Evolutionary conservation across 2,113 vertebrate species (phyloP), one percentile per base, ranked within the genome.

Genomic region (Coryphaenoides rupestris): DNA sequence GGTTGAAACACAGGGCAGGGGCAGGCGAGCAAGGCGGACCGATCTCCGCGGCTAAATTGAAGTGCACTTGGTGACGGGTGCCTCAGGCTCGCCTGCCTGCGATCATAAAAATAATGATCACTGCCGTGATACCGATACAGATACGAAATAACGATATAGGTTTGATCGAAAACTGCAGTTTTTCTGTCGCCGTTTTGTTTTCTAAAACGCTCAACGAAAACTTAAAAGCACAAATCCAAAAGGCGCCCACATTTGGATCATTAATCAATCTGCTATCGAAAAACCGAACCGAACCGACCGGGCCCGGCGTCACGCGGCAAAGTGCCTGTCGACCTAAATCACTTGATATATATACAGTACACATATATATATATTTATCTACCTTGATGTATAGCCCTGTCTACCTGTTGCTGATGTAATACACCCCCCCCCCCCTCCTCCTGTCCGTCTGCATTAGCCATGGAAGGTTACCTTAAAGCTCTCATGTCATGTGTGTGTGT

Each of bases 31-130:
- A 73, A 63, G 79, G 80, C 75, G 78, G 87, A 88, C 85, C 73
- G 69, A 66, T 79, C 69, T 76, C 58, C 59, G 65, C 67, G 63
- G 73, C 84, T 62, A 87, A 87, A 82, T 85, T 75, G 9, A 94
- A 93, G 92, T 94, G 92, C 91, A 90, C 91, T 94, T 94, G 86
- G 72, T 74, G 90, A 89, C 71, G 79, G 89, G 92, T 94, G 93
- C 93, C 92, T 93, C 83, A 70, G n/a, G 84, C 86, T 87, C 69
- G n/a, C 33, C 72, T 73, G 40, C 76, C 72, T 75, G 79, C 78
- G 66, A 86, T 78, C n/a, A 65, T 76, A 75, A 74, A 55, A 52
- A 71, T 78, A 73, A 60, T 55, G 21, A 69, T 81, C 87, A 81
- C 78, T 79, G 84, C 84, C n/a, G n/a, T n/a, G n/a, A n/a, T n/a